Conservation (phyloP, 1,140 invertebrate genomes). For the Tetramorium parvispinum region DNA sequence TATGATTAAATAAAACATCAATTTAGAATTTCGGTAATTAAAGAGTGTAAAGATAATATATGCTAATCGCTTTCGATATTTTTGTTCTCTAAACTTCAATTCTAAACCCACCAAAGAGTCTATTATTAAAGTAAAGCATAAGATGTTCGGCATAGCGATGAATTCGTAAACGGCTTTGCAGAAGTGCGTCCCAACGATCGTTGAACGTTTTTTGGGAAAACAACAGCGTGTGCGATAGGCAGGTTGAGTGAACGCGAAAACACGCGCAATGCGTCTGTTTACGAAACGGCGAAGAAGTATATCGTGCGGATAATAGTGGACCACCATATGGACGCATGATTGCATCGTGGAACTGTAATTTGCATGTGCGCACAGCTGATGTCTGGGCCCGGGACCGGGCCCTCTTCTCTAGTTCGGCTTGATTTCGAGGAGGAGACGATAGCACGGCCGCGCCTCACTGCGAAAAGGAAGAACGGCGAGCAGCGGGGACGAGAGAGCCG, state of each 20-base stretch:
- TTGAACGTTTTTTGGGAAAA: conserved; percentile 35
- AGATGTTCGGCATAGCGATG: background rate
- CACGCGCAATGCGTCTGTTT: conserved; percentile 27
- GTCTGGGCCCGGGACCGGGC: conserved; percentile 56
- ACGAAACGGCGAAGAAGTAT: conserved; percentile 59
- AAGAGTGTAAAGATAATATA: background rate
- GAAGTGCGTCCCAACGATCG: background rate
- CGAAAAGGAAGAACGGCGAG: background rate
- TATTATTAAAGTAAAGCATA: background rate
- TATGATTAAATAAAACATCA: conserved; percentile 5
- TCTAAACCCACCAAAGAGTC: background rate
- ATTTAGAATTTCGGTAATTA: background rate
- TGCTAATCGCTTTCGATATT: background rate
- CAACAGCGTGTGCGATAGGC: background rate
- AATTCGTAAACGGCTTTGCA: background rate
- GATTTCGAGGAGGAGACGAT: conserved; percentile 51
- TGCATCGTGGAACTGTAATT: conserved; percentile 76
- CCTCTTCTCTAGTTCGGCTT: conserved; percentile 54
- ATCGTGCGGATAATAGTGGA: conserved; percentile 80
- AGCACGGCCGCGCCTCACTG: conserved; percentile 13
- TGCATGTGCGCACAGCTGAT: conserved; percentile 77
- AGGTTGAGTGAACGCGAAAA: conserved; percentile 67
- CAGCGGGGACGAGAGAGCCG: conserved; percentile 4
- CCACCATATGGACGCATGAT: conserved; percentile 78
- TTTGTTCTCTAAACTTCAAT: background rate